phyloP scores from a whole-genome alignment of 2,888 invertebrate species.

The Nemoura dubitans region DNA sequence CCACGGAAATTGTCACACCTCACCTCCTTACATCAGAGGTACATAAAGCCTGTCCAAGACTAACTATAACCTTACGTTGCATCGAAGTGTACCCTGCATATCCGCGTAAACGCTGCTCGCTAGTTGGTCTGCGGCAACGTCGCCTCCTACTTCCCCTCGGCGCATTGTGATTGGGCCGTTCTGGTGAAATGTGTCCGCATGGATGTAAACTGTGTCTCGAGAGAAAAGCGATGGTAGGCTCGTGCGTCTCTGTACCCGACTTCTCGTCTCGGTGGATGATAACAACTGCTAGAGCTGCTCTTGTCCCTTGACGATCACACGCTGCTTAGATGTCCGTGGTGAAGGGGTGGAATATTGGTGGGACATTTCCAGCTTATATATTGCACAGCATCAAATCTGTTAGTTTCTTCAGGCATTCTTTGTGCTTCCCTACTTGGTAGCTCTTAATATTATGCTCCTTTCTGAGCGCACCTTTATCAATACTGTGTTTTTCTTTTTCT shows the following conservation, averaged over 20 bases:
- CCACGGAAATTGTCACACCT: conserved; percentile 75
- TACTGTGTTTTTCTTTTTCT: not conserved
- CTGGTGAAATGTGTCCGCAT: not conserved
- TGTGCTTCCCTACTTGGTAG: not conserved
- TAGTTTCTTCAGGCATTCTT: not conserved
- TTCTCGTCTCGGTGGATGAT: not conserved
- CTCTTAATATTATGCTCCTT: not conserved
- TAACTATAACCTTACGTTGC: conserved; percentile 21
- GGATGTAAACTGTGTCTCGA: conserved; percentile 1
- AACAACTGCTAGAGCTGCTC: not conserved
- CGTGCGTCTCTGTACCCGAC: not conserved
- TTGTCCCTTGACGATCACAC: not conserved
- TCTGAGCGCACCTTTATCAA: not conserved
- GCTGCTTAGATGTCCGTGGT: conserved; percentile 7
- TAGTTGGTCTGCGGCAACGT: not conserved
- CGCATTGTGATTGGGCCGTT: not conserved
- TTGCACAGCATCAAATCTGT: not conserved
- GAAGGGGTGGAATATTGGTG: not conserved
- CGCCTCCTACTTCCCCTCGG: not conserved
- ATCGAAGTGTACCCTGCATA: conserved; percentile 8
- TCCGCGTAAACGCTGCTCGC: conserved; percentile 12
- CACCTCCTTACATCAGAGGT: conserved; percentile 77
- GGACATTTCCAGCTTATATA: not conserved
- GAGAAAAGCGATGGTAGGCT: not conserved
- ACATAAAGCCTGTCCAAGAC: conserved; percentile 56